Evolutionary conservation across 2,113 vertebrate genomes (phyloP).

Genomic region (Propithecus coquereli): DNA sequence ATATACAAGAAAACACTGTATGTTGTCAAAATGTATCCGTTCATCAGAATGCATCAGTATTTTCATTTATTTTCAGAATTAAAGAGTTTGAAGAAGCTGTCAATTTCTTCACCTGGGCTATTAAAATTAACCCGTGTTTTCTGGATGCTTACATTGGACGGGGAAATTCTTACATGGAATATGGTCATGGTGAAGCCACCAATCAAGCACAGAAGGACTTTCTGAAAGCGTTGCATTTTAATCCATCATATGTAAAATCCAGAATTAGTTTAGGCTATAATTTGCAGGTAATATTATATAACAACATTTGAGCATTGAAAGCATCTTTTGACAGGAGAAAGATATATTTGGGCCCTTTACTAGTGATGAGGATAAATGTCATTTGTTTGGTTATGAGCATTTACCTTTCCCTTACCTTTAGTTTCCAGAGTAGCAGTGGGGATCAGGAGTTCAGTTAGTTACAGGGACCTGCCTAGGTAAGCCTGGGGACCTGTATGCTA

Average conservation of each 20-base stretch:
- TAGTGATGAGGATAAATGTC: not conserved
- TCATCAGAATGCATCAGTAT: not conserved
- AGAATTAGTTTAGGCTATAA: constrained; percentile 85
- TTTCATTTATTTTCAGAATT: constrained; percentile 77
- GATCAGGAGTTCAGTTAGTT: not conserved
- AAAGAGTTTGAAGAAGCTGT: constrained; percentile 83
- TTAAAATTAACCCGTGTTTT: constrained; percentile 79
- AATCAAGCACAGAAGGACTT: constrained; percentile 84
- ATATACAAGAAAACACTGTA: not conserved
- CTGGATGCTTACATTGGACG: constrained; percentile 82
- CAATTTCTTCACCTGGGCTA: constrained; percentile 77
- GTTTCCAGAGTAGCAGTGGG: not conserved
- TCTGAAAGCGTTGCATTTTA: constrained; percentile 80
- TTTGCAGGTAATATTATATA: constrained; percentile 81
- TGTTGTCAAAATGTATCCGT: not conserved
- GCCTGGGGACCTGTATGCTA: not conserved
- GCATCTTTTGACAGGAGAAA: not conserved
- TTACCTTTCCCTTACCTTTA: not conserved
- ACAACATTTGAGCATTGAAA: not conserved
- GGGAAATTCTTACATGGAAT: constrained; percentile 84
- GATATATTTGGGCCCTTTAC: not conserved
- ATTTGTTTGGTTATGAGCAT: not conserved
- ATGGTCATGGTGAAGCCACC: constrained; percentile 56
- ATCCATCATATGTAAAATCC: constrained; percentile 78
- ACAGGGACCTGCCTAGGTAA: not conserved